Evolutionary conservation across 2,797 vertebrate species (phyloP).

Genomic region (Antrozous pallidus): DNA sequence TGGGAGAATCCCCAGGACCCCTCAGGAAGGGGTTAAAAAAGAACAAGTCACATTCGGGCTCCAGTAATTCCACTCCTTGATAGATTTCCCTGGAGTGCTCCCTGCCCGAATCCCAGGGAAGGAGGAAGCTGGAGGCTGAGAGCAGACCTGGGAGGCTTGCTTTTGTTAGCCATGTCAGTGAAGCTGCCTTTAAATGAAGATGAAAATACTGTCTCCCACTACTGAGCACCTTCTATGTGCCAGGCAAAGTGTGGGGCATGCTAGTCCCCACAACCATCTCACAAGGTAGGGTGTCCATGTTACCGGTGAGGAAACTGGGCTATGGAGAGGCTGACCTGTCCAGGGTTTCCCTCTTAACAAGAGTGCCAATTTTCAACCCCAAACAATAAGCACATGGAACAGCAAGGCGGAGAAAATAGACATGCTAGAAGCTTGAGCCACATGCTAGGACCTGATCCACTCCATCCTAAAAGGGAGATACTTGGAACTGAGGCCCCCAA

Average conservation of each 20-base stretch:
- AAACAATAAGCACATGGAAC: neutral
- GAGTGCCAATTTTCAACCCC: neutral
- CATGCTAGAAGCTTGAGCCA: neutral
- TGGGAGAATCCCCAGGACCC: neutral
- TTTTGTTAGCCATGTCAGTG: neutral
- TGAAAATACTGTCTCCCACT: neutral
- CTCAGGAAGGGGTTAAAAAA: conserved; percentile 24
- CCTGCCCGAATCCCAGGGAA: neutral
- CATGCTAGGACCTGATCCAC: neutral
- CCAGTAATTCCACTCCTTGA: neutral
- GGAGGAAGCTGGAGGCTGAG: neutral
- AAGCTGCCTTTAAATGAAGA: neutral
- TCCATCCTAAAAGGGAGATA: neutral
- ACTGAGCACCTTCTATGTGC: neutral
- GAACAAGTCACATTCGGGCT: neutral
- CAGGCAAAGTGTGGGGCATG: neutral
- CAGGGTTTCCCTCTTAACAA: neutral
- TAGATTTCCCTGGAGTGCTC: conserved; percentile 16
- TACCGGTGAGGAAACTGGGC: neutral
- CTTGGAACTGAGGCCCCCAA: neutral
- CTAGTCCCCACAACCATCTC: neutral
- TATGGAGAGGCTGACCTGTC: neutral
- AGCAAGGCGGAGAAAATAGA: neutral
- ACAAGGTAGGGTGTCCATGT: neutral
- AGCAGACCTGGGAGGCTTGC: neutral